These are phyloP conservation scores for Chouioia cunea DNA, from an alignment of 2,888 invertebrate species.

Conservation along the genomic window DNA sequence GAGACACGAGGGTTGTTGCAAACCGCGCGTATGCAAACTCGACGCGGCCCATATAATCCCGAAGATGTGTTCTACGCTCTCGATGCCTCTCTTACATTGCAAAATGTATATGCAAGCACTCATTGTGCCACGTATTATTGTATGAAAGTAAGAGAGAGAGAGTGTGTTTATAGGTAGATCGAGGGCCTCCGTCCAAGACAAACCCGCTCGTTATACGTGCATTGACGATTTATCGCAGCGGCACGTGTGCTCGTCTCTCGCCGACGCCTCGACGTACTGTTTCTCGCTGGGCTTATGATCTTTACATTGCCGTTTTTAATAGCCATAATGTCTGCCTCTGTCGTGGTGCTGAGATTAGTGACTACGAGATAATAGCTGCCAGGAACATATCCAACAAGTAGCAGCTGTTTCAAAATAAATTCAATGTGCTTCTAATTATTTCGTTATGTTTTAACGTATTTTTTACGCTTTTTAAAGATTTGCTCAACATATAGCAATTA, in stretches of 20 bases:
- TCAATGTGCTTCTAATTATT: too few relatives aligned
- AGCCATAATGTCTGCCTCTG: too few relatives aligned
- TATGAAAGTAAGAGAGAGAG: too few relatives aligned
- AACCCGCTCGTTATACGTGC: constrained; percentile 56
- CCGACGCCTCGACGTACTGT: background rate
- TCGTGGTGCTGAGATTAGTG: too few relatives aligned
- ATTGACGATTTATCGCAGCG: constrained; percentile 67
- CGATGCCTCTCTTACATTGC: too few relatives aligned
- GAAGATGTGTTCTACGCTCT: constrained; percentile 61
- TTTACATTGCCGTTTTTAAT: constrained; percentile 8
- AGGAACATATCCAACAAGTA: too few relatives aligned
- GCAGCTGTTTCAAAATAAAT: too few relatives aligned
- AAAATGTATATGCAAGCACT: background rate
- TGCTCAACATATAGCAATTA: too few relatives aligned
- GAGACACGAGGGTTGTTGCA: constrained; percentile 63
- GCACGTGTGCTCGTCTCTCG: constrained; percentile 59
- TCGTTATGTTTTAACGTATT: background rate
- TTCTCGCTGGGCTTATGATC: constrained; percentile 16
- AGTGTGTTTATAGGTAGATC: constrained; percentile 9
- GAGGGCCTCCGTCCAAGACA: constrained; percentile 59
- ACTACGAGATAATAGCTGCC: too few relatives aligned
- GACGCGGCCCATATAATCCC: constrained; percentile 68
- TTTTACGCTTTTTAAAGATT: background rate
- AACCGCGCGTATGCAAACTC: constrained; percentile 62
- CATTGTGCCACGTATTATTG: constrained; percentile 22